Evolutionary conservation across 2,113 vertebrate genomes (phyloP), one percentile per base, ranked within the genome.

Genomic region (Symphodus melops): DNA sequence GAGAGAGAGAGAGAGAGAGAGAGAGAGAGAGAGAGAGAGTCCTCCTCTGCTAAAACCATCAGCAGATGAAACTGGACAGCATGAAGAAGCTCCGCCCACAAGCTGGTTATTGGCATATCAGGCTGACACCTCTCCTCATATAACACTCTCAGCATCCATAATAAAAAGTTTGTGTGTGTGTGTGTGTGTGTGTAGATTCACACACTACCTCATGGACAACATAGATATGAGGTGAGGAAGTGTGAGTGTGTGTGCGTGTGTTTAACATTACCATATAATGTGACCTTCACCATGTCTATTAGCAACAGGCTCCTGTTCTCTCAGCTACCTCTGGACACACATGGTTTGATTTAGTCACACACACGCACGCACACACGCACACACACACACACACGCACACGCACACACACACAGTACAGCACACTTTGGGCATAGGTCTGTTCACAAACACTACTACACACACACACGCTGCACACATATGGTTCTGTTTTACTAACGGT

Each of bases 201-300:
- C 23, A 23, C 1, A 13, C 39, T 72, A 71, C 23, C 49, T 68
- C 19, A 64, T 1, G 8, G 12, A 11, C 4, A 16, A 51, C 62
- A 73, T 1, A 57, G 62, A 79, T 54, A 59, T 57, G 52, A 66
- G 20, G 8, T 69, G 51, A 75, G 60, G 16, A 68, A 61, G 70
- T n/a, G 33, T 44, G 66, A 28, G 58, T 36, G 76, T 85, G 42
- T 77, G 72, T 37, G 16, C 44, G 72, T 69, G 79, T 73, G 85
- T 85, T 83, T 86, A 85, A 86, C 85, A 80, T 83, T 82, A 88
- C 87, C 85, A 79, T 90, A 87, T 88, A 89, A 91, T 77, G 62
- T 92, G 92, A 93, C 92, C 87, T 91, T 79, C 88, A 90, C 63
- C 75, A 82, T 86, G 82, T 89, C 90, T 89, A 90, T 90, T 90